Conservation (phyloP, 2,113 vertebrate genomes). For the Pundamilia nyererei region DNA sequence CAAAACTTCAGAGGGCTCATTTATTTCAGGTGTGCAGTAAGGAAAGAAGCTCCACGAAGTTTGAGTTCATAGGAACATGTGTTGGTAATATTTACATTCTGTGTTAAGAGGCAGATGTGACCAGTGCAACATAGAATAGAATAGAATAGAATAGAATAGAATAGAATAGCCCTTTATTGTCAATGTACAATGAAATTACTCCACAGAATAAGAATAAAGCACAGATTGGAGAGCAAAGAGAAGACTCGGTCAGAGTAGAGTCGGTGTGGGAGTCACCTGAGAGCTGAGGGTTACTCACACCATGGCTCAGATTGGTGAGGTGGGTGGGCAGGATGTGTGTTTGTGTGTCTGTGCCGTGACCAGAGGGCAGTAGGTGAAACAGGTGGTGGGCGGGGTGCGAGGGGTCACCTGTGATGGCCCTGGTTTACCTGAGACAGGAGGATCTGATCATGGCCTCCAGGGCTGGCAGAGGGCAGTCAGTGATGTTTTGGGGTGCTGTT, state of each 20-base stretch:
- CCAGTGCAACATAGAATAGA: not conserved
- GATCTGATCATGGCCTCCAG: not conserved
- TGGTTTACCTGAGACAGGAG: not conserved
- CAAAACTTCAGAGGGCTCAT: accelerated
- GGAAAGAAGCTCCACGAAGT: not conserved
- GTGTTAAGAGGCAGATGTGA: not conserved
- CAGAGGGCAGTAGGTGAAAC: not conserved
- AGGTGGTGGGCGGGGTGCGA: not conserved
- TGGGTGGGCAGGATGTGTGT: too few relatives aligned
- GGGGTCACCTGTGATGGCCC: too few relatives aligned
- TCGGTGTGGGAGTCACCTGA: not conserved
- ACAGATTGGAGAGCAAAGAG: not conserved
- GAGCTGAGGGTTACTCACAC: not conserved
- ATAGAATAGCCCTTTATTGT: not conserved
- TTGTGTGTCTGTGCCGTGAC: too few relatives aligned
- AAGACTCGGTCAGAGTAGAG: not conserved
- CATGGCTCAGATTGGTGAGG: not conserved
- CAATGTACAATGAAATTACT: accelerated
- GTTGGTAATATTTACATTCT: not conserved
- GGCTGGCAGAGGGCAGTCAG: not conserved
- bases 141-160: not conserved
- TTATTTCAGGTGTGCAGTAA: accelerated
- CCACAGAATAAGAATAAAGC: not conserved
- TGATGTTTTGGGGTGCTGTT: not conserved
- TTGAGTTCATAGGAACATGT: not conserved